Base-by-base conservation (phyloP, 2,797 vertebrate genomes). In the Avahi laniger region DNA sequence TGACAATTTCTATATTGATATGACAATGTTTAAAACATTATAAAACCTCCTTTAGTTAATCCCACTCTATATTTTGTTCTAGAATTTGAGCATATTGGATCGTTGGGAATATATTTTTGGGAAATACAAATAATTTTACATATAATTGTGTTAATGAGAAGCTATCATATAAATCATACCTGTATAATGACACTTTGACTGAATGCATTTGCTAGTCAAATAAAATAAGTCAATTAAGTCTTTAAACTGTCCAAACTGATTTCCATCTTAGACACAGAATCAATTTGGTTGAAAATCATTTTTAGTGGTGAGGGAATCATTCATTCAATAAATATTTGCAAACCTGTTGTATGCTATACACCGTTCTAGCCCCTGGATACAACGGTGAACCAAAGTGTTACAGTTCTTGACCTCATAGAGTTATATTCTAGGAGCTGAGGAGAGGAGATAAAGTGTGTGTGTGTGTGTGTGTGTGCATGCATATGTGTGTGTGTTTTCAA, bases 141-240 rank as follows among this genome's bases (percentile, higher is more conserved):
- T 59, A 50, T 65, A 76, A 75, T 81, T 84, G 28, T 70, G 69
- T 81, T 30, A 70, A 13, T 61, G 30, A 91, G 46, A 91, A 69
- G 22, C 18, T 52, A 72, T 26, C 41, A 57, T 30, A 48, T 46
- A 52, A 43, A 63, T 70, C 84, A 84, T 91, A 75, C 54, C n/a
- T 75, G 80, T 24, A 65, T 61, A 63, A 52, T 79, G 57, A 69
- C 30, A 70, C 75, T 91, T 88, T 70, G 65, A 91, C 52, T 94
- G 28, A 43, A 82, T 30, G 18, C 12, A 24, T 89, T 93, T 96
- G 33, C 41, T 80, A 78, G 73, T 81, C 38, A 95, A 95, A 88
- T 95, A 87, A 93, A 79, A 38, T 91, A 61, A 94, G 54, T 69
- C 35, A 79, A 12, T 0, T 84, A 48, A 83, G 35, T 88, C 63